Conservation (phyloP, 2,888 invertebrate species). For the Siphonodentalium dalli region DNA sequence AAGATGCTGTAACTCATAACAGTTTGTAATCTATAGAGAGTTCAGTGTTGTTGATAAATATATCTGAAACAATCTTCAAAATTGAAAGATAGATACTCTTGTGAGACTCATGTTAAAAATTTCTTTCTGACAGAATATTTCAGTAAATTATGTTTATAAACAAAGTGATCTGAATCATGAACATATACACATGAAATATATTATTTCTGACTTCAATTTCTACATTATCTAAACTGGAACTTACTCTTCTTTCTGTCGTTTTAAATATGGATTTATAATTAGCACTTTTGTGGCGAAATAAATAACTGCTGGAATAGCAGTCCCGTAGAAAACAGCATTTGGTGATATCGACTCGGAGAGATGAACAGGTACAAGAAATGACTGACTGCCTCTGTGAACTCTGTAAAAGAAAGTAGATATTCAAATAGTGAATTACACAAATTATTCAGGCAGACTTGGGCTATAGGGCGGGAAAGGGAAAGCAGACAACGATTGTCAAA, state of each 20-base stretch:
- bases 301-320: conserved; percentile 80
- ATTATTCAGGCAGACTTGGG: not conserved
- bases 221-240: conserved; percentile 18
- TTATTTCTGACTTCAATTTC: no score
- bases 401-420: conserved; percentile 67
- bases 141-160: no score
- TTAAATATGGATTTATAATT: conserved; percentile 76
- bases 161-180: no score
- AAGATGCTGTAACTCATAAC: no score
- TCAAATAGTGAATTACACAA: not conserved
- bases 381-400: conserved; percentile 85
- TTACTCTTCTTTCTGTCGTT: conserved; percentile 75
- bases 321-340: conserved; percentile 91
- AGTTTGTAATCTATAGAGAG: no score
- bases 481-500: no score
- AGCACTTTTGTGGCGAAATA: conserved; percentile 79
- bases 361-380: conserved; percentile 87
- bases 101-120: no score
- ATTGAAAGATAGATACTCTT: no score
- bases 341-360: conserved; percentile 89
- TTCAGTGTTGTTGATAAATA: no score
- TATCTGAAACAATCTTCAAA: no score
- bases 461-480: not conserved
- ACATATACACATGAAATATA: no score
- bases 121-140: no score